Evolutionary conservation across 2,888 invertebrate genomes (phyloP).

Genomic region (Drosophila monieri): DNA sequence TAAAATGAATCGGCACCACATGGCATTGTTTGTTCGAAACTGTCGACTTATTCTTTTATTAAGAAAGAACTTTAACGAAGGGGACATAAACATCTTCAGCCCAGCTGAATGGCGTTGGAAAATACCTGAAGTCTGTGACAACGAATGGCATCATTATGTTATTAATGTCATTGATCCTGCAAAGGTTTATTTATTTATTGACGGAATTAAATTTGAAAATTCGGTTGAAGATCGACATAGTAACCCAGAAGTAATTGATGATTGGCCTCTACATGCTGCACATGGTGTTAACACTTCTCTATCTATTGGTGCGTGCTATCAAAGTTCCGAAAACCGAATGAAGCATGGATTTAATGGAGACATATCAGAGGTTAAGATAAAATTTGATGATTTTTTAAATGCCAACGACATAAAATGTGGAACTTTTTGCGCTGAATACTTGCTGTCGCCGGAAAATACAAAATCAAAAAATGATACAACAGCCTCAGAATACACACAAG

Average conservation of each 20-base stretch:
- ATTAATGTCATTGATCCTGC: slow-evolving; percentile 92
- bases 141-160: slow-evolving; percentile 99
- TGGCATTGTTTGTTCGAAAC: slow-evolving; percentile 98
- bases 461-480: neutral
- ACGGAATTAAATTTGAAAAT: slow-evolving; percentile 88
- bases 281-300: slow-evolving; percentile 96
- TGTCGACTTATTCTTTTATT: slow-evolving; percentile 97
- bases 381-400: slow-evolving; percentile 71
- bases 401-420: slow-evolving; percentile 82
- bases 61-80: slow-evolving; percentile 95
- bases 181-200: slow-evolving; percentile 93
- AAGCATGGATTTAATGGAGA: slow-evolving; percentile 88
- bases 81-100: slow-evolving; percentile 96
- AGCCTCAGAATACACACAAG: slow-evolving; percentile 87
- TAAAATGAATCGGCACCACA: slow-evolving; percentile 99
- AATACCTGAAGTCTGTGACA: slow-evolving; percentile 97
- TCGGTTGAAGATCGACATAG: slow-evolving; percentile 85
- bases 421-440: slow-evolving; percentile 83
- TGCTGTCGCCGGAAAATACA: slow-evolving; percentile 83
- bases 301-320: slow-evolving; percentile 99
- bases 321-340: slow-evolving; percentile 95
- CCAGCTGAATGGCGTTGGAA: slow-evolving; percentile 99
- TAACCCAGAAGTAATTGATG: slow-evolving; percentile 98
- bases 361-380: slow-evolving; percentile 83
- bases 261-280: slow-evolving; percentile 99